These are phyloP conservation scores for Kryptolebias ocellatus DNA, from an alignment of 2,797 vertebrate species.

Conservation along the genomic window DNA sequence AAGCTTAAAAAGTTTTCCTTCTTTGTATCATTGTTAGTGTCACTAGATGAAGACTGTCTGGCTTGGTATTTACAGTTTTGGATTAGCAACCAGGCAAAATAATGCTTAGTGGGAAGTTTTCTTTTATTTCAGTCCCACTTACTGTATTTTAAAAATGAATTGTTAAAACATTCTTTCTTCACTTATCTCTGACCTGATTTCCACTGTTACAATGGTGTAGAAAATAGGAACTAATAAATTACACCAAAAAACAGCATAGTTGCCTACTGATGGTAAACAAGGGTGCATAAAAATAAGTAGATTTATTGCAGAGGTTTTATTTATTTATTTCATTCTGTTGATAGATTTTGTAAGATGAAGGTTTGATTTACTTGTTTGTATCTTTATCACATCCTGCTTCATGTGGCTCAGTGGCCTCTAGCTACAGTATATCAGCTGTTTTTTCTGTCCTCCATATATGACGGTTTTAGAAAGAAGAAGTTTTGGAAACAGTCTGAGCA, in stretches of 20 bases:
- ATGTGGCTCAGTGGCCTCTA: neutral
- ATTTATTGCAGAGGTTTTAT: neutral
- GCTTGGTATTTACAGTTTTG: too few species aligned
- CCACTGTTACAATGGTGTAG: neutral
- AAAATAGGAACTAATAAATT: neutral
- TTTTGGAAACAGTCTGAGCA: constrained; percentile 81
- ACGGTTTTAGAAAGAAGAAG: constrained; percentile 80
- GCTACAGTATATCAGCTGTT: neutral
- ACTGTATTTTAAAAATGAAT: neutral
- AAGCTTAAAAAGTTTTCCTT: neutral
- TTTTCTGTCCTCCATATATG: neutral
- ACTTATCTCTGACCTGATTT: neutral
- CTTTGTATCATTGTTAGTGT: neutral
- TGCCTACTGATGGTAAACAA: neutral
- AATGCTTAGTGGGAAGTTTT: too few species aligned
- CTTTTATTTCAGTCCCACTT: too few species aligned
- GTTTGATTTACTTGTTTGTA: neutral
- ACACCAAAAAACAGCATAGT: neutral
- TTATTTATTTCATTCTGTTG: neutral
- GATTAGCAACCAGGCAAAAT: too few species aligned
- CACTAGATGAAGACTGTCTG: neutral
- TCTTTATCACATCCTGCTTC: neutral
- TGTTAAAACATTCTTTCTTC: neutral
- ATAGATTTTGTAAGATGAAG: too few species aligned
- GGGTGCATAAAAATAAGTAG: neutral